Evolutionary conservation across 2,888 invertebrate species (phyloP), one percentile per base, ranked within the genome.

Genomic region (Eristalis pertinax): DNA sequence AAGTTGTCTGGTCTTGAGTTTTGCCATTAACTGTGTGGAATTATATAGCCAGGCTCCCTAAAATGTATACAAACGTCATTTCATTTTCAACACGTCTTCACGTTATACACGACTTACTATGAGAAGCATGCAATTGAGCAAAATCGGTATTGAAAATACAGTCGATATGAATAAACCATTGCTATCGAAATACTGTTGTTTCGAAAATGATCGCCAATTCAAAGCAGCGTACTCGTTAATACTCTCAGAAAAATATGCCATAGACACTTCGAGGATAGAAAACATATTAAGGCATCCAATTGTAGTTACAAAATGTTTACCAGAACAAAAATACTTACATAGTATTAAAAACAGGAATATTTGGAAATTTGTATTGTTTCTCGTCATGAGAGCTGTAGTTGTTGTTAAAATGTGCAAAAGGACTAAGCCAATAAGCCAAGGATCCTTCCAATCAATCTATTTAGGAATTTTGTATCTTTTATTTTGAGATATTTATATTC

Each of bases 151-250:
- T n/a, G 98, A 98, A 93, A 98, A 98, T 26, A 98, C 97, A 13
- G 98, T 95, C 0, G 98, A 98, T 94, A 98, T 98, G 92, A 98
- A 98, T 73, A 98, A 94, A 24, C 98, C 98, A 93, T 97, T 97
- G 90, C 97, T 97, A 93, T 98, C 98, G 92, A 98, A 98, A 93
- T 98, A 98, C 92, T 98, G 98, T 90, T 98, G 98, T 90, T 96
- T 95, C 0, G 98, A 97, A 93, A 98, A 98, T 81, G 96, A 94
- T 90, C 96, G 95, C 97, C 98, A 98, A 93, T 98, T 96, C 88
- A 94, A 94, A 0, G 98, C 97, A 3, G 98, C 98, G 88, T 97
- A 95, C 94, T 97, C 96, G 92, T 98, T 98, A 89, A 98, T 97
- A 90, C 95, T 96, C 93, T 98, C 98, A 26, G 98, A 97, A 92